Evolutionary conservation across 2,113 vertebrate genomes (phyloP).

Genomic region (Lepus europaeus): DNA sequence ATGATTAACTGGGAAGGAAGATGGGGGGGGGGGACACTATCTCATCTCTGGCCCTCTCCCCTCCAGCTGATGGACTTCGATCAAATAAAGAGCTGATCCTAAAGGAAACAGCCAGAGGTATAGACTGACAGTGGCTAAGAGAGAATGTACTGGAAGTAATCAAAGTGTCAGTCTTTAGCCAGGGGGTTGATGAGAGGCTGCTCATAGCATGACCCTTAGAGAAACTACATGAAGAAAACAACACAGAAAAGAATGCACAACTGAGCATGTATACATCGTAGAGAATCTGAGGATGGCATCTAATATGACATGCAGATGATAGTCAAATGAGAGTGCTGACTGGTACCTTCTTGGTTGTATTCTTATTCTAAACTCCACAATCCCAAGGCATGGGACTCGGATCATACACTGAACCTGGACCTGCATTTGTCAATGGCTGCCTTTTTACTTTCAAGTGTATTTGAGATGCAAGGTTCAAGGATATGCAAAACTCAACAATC

Average conservation of each 20-base stretch:
- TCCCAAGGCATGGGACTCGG: not conserved
- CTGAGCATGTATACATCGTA: not conserved
- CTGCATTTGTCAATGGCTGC: not conserved
- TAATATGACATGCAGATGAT: not conserved
- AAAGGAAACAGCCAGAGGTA: not conserved
- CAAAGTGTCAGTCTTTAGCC: not conserved
- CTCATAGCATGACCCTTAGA: not conserved
- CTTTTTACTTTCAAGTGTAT: not conserved
- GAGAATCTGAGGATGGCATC: not conserved
- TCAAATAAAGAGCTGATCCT: conserved; percentile 14
- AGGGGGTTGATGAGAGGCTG: too few relatives aligned
- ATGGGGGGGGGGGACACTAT: not conserved
- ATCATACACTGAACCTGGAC: not conserved
- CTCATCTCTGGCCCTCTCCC: not conserved
- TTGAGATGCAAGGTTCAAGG: not conserved
- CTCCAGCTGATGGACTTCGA: not conserved
- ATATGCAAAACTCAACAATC: not conserved
- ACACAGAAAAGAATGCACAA: not conserved
- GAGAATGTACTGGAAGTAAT: not conserved
- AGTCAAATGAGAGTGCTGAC: not conserved
- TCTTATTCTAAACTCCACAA: not conserved
- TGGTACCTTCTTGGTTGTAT: not conserved
- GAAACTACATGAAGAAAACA: not conserved
- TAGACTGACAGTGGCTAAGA: not conserved
- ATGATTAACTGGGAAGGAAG: not conserved